Conservation (phyloP, 2,113 vertebrate species). For the Hydrochoerus hydrochaeris region DNA sequence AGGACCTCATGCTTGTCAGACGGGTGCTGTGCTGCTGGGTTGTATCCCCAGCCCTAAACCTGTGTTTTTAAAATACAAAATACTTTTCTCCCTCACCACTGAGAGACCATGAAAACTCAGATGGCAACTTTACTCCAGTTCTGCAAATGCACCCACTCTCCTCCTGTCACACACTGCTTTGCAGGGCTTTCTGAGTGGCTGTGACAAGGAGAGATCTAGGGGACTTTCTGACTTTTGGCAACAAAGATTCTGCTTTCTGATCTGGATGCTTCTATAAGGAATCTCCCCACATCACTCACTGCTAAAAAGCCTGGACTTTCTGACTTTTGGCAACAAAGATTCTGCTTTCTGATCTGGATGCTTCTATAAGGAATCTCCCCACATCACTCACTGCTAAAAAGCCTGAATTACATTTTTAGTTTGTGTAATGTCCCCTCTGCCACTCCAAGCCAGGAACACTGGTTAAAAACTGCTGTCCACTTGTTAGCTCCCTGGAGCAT, state of each 20-base stretch:
- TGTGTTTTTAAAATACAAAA: not conserved
- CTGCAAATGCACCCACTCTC: not conserved
- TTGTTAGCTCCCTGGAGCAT: not conserved
- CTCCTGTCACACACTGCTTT: not conserved
- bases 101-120: conserved; percentile 1
- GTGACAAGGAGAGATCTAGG: not conserved
- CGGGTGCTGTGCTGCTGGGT: no score
- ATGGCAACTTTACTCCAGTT: not conserved
- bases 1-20: no score
- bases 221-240: not conserved
- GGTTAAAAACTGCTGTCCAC: not conserved
- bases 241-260: conserved; percentile 37
- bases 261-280: not conserved
- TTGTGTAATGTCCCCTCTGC: not conserved
- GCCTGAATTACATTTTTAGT: not conserved
- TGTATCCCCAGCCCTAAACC: not conserved
- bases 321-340: not conserved
- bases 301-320: not conserved
- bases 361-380: not conserved
- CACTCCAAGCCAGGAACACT: not conserved
- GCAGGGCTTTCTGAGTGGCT: not conserved
- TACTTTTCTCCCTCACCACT: not conserved
- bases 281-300: no score
- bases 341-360: conserved; percentile 29
- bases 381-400: not conserved